Evolutionary conservation across 2,888 invertebrate species (phyloP), one percentile per base, ranked within the genome.

Genomic region (Pomacea canaliculata): DNA sequence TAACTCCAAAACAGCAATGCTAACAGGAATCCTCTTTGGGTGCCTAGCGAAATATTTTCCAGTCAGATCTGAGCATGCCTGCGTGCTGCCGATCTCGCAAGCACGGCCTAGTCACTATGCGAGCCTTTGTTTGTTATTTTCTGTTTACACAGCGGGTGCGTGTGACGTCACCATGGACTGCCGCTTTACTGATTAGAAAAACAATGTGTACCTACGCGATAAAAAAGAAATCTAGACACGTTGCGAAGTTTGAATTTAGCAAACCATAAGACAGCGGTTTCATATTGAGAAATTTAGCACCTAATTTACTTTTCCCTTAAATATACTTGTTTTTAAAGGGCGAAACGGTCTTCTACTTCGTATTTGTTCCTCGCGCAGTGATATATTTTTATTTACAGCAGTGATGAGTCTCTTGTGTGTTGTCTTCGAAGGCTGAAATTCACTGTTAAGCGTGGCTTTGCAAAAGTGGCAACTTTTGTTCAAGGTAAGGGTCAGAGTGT

Each of bases 301-400:
- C 5, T 37, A 37, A 37, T 37, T 37, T 37, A 37, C 37, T 37
- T 37, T 37, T 37, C 4, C 37, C 3, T 37, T 37, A 37, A 37
- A 56, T 56, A 71, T 1, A 71, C 19, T 51, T 46, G 37, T 59
- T 10, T 70, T 27, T 66, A 37, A 68, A 56, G 23, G 16, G 67
- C 1, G 3, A 12, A 12, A 49, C 46, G 49, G 1, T 59, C 13
- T 60, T 1, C 18, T 7, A 60, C 19, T 75, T 46, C 37, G 60
- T 78, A 77, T 74, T 76, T 78, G 73, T 76, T 60, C 63, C 59
- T 60, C 56, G 87, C 87, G 88, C 76, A 87, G 71, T 82, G 80
- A 87, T 89, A 83, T 88, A 83, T 88, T 87, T 87, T 84, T 89
- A 85, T 89, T 89, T 89, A 88, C 87, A 78, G 83, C 83, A 82